phyloP scores from a whole-genome alignment of 64 coral and sea anemone species.

The Astreopora myriophthalma region DNA sequence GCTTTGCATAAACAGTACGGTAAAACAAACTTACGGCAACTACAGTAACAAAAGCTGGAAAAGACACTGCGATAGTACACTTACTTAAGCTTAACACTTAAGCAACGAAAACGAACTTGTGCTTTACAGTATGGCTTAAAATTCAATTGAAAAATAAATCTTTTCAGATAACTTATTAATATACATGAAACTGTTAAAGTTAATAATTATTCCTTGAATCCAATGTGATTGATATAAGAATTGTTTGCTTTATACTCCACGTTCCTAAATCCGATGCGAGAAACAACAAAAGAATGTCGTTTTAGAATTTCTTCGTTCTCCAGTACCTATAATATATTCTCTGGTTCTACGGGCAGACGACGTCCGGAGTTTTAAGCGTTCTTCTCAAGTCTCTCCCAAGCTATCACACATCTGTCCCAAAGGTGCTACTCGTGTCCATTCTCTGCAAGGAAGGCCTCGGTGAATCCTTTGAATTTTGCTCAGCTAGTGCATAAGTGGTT shows the following conservation, averaged over 20 bases:
- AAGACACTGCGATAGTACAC: too few species aligned
- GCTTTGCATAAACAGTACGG: too few species aligned
- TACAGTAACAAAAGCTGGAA: too few species aligned
- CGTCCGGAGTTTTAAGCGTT: too few species aligned
- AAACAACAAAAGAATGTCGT: neutral
- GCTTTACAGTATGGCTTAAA: too few species aligned
- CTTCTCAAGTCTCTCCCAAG: neutral
- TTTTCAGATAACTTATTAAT: neutral
- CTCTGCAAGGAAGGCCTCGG: conserved; percentile 21
- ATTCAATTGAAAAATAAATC: neutral
- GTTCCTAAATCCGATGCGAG: neutral
- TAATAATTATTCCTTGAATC: neutral
- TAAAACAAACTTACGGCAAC: too few species aligned
- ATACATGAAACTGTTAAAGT: neutral
- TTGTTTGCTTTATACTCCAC: neutral
- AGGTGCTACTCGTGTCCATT: conserved; percentile 84
- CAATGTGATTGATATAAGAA: neutral
- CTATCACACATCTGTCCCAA: conserved; percentile 84
- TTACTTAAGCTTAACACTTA: too few species aligned
- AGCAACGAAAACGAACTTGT: too few species aligned
- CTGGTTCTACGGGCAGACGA: too few species aligned
- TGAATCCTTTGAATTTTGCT: conserved; percentile 34
- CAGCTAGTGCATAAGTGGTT: conserved; percentile 14
- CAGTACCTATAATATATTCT: too few species aligned
- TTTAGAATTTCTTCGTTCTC: neutral